These are phyloP conservation scores for Cynaeus angustus DNA, from an alignment of 2,888 invertebrate species.

Conservation along the genomic window DNA sequence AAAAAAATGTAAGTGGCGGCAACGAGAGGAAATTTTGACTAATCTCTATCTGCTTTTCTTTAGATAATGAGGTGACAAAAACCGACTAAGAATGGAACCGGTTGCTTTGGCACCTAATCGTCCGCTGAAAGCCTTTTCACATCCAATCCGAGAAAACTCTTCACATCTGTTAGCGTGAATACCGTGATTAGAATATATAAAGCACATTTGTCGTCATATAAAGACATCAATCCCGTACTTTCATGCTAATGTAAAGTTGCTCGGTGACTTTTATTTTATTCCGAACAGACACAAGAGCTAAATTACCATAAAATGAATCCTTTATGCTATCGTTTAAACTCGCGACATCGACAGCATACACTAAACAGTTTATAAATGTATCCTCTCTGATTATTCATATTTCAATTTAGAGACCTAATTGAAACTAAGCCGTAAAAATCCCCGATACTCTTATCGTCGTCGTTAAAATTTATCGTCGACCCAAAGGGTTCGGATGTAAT, in stretches of 20 bases:
- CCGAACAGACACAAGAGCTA: conserved; percentile 4
- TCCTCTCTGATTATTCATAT: not conserved
- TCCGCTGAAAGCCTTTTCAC: conserved; percentile 6
- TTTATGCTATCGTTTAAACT: not conserved
- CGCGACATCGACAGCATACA: conserved; percentile 2
- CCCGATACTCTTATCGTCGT: not conserved
- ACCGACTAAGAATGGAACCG: too few relatives aligned
- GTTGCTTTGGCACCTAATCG: too few relatives aligned
- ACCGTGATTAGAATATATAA: conserved; percentile 46
- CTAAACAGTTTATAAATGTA: not conserved
- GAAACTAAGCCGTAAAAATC: too few relatives aligned
- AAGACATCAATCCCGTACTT: conserved; percentile 44
- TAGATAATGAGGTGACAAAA: not conserved
- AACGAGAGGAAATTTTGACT: too few relatives aligned
- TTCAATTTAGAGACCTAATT: not conserved
- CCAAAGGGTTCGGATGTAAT: not conserved
- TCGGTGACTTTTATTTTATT: conserved; percentile 15
- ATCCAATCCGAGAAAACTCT: conserved; percentile 7
- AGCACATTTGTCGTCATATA: conserved; percentile 42
- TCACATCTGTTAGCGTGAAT: conserved; percentile 44
- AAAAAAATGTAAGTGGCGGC: not conserved
- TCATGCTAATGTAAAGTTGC: conserved; percentile 35
- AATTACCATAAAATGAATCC: conserved; percentile 32
- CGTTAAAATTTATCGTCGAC: conserved; percentile 7
- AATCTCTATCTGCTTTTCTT: not conserved